Evolutionary conservation across 2,113 vertebrate genomes (phyloP).

Genomic region (Chunga burmeisteri): DNA sequence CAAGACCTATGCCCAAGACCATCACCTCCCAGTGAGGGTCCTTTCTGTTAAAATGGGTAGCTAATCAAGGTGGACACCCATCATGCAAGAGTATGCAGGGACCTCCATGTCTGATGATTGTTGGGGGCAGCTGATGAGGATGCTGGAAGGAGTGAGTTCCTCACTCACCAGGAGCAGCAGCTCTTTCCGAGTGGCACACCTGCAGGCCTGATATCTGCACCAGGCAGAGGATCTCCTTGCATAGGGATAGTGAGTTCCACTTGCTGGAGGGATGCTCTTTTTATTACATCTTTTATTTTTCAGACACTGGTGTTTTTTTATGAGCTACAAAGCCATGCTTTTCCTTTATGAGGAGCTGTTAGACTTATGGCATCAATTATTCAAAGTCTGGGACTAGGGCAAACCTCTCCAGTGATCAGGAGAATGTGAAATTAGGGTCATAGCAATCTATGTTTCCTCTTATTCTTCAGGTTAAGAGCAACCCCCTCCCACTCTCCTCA

Average conservation of each 20-base stretch:
- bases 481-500: background rate
- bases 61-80: accelerated
- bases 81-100: background rate
- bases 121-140: background rate
- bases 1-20: background rate
- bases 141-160: background rate
- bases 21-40: background rate
- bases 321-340: background rate
- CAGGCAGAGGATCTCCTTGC: background rate
- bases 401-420: background rate
- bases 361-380: background rate
- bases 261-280: background rate
- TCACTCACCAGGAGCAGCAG: background rate
- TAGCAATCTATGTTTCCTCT: background rate
- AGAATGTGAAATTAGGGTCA: background rate
- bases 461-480: background rate
- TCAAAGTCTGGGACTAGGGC: background rate
- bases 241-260: background rate
- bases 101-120: background rate
- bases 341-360: background rate
- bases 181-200: background rate
- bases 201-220: background rate
- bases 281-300: background rate
- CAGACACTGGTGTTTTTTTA: background rate
- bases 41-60: background rate